Percentiles rank a stretch among this genome's conserved stretches.
Evolutionary conservation across 2,113 vertebrate genomes (phyloP).

Genomic region (Callopanchax toddi): DNA sequence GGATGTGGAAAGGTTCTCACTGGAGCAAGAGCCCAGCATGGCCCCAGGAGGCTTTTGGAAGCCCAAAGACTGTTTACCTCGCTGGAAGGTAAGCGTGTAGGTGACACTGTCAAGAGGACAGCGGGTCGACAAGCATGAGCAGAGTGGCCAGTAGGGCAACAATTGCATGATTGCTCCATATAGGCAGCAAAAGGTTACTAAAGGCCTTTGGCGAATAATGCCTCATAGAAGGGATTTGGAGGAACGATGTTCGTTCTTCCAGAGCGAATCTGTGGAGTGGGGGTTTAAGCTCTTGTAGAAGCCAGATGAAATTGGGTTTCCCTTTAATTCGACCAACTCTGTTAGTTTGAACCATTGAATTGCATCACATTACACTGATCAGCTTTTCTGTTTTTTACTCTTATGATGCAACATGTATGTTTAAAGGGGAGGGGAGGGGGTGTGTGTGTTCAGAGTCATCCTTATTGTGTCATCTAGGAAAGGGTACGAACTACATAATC

Average conservation of each 20-base stretch:
- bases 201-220: neutral
- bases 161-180: neutral
- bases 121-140: neutral
- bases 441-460: neutral
- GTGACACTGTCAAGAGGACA: neutral
- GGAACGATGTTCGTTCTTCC: neutral
- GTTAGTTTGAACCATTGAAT: neutral
- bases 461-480: neutral
- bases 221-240: neutral
- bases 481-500: neutral
- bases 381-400: neutral
- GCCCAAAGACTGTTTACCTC: slow-evolving; percentile 90
- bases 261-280: too few relatives aligned
- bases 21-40: slow-evolving; percentile 81
- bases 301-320: too few relatives aligned
- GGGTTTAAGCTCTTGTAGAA: too few relatives aligned
- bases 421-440: neutral
- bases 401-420: neutral
- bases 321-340: too few relatives aligned
- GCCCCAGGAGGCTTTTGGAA: slow-evolving; percentile 91
- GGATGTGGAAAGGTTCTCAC: slow-evolving; percentile 84
- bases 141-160: neutral
- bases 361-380: neutral
- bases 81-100: slow-evolving; percentile 88
- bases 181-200: neutral